These are phyloP conservation scores for Melanotaenia maccullochi DNA, from an alignment of 2,797 vertebrate species.

Conservation along the genomic window DNA sequence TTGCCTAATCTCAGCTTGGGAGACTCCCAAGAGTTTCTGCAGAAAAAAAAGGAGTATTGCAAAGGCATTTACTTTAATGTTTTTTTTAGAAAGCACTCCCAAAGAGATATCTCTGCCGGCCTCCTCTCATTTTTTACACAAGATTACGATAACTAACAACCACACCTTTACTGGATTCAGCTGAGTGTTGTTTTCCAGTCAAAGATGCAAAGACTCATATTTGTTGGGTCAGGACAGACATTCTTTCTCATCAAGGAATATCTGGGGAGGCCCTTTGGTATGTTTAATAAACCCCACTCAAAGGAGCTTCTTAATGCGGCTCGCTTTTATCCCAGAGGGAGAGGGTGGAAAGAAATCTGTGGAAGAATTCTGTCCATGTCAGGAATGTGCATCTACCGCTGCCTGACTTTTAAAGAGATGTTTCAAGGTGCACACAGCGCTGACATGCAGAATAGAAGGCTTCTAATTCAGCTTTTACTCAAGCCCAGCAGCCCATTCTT, in stretches of 20 bases:
- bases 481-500: conserved; percentile 83
- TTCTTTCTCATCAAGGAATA: conserved; percentile 66
- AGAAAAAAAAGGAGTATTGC: conserved; percentile 27
- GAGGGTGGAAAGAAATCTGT: conserved; percentile 31
- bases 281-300: conserved; percentile 61
- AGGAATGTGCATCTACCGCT: conserved; percentile 82
- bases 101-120: conserved; percentile 6
- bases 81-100: conserved; percentile 6
- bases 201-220: conserved; percentile 23
- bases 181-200: conserved; percentile 28
- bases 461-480: conserved; percentile 80
- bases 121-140: conserved; percentile 18
- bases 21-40: conserved; percentile 87
- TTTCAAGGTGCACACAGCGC: conserved; percentile 81
- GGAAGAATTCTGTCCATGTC: conserved; percentile 79
- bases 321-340: conserved; percentile 74
- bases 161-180: conserved; percentile 5
- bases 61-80: conserved; percentile 16
- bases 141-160: conserved; percentile 1
- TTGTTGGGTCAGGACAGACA: conserved; percentile 42
- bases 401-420: conserved; percentile 78
- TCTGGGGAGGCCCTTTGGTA: conserved; percentile 57
- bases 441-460: conserved; percentile 76
- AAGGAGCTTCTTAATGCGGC: conserved; percentile 64
- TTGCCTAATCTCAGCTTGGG: conserved; percentile 85